Percentiles rank a stretch among this genome's conserved stretches.
These are phyloP conservation scores for Ammodramus savannarum DNA, from an alignment of 2,113 vertebrate species.

Conservation along the genomic window DNA sequence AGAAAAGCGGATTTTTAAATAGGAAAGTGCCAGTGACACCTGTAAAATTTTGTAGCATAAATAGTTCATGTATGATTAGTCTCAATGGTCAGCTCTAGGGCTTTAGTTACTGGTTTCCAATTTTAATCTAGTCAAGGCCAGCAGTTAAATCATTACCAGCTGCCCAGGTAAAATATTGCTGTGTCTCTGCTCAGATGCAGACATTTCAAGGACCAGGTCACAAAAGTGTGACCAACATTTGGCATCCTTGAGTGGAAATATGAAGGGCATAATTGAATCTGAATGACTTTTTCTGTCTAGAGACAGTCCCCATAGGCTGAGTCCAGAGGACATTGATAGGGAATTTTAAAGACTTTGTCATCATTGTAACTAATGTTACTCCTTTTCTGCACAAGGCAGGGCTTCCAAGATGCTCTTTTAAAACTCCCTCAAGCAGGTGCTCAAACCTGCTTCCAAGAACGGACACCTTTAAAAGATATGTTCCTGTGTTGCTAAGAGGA, in stretches of 20 bases:
- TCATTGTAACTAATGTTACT: neutral
- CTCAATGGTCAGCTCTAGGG: fast-evolving
- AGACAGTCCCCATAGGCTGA: neutral
- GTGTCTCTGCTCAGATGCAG: neutral
- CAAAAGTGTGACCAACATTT: neutral
- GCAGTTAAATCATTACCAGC: neutral
- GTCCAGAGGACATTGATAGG: neutral
- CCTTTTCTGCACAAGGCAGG: neutral
- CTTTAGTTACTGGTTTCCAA: neutral
- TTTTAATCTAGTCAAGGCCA: neutral
- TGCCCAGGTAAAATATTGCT: neutral
- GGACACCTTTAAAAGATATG: neutral
- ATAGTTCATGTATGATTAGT: neutral
- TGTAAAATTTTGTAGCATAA: neutral
- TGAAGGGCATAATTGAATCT: neutral
- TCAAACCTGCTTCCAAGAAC: neutral
- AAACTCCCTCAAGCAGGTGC: neutral
- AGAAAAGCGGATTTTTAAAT: neutral
- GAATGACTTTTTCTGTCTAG: neutral
- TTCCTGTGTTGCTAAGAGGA: neutral
- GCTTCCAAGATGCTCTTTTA: neutral
- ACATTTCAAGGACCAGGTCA: neutral
- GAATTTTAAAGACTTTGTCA: neutral
- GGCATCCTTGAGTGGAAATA: neutral
- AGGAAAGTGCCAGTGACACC: neutral